phyloP scores from a whole-genome alignment of 1,140 invertebrate genomes.

The Sitobion miscanthi region DNA sequence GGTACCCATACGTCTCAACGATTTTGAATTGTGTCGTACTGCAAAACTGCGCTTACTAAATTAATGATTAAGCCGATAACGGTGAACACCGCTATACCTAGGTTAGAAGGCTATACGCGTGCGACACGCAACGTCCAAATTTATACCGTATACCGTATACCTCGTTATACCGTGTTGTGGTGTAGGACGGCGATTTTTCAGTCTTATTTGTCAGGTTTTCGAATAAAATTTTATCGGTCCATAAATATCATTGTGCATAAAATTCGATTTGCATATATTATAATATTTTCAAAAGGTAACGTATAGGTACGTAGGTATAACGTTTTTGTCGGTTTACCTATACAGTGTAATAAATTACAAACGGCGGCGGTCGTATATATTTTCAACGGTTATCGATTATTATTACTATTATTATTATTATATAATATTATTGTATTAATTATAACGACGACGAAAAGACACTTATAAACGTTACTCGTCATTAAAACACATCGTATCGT shows the following conservation, averaged over 20 bases:
- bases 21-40: background rate
- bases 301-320: background rate
- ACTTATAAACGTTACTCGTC: constrained; percentile 26
- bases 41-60: background rate
- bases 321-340: background rate
- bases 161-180: too few relatives aligned
- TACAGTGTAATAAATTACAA: background rate
- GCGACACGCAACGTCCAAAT: background rate
- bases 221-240: background rate
- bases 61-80: background rate
- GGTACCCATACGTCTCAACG: background rate
- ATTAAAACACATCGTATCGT: constrained; percentile 22
- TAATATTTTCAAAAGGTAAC: background rate
- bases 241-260: too few relatives aligned
- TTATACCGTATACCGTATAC: background rate
- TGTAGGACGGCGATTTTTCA: too few relatives aligned
- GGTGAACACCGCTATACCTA: background rate
- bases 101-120: background rate
- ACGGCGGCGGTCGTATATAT: too few relatives aligned
- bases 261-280: background rate
- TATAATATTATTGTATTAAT: background rate
- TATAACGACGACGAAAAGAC: background rate
- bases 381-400: too few relatives aligned
- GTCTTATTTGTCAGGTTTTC: background rate
- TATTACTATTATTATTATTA: background rate